Conservation (phyloP, 2,888 invertebrate species). For the Epinotia nisella region DNA sequence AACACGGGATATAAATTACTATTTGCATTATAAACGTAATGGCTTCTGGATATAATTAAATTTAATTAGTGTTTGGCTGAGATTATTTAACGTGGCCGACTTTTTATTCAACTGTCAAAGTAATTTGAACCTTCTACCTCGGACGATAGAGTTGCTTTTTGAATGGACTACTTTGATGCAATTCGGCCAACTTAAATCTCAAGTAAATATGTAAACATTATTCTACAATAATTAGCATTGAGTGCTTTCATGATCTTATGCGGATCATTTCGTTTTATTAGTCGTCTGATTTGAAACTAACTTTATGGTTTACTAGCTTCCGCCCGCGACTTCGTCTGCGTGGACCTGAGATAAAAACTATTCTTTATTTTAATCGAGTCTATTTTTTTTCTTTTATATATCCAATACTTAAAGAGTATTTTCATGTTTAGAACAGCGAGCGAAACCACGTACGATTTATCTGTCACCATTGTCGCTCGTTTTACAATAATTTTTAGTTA, state of each 20-base stretch:
- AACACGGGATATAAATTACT: slow-evolving; percentile 20
- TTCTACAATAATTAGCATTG: slow-evolving; percentile 1
- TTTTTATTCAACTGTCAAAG: not conserved
- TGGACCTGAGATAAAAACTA: no score
- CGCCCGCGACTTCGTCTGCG: no score
- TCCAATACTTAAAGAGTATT: no score
- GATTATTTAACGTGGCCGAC: not conserved
- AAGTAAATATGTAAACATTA: slow-evolving; percentile 12
- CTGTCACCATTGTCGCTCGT: no score
- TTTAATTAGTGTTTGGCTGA: not conserved
- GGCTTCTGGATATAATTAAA: not conserved
- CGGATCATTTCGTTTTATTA: slow-evolving; percentile 16
- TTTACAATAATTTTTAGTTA: no score
- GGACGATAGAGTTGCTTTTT: not conserved
- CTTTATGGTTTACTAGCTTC: no score
- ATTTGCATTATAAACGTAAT: slow-evolving; percentile 7
- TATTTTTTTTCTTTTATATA: no score
- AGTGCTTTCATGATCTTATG: not conserved
- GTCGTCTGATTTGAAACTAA: not conserved
- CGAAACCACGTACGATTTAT: no score
- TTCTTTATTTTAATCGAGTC: no score
- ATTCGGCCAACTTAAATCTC: not conserved
- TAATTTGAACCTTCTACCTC: no score
- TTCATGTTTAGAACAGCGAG: no score
- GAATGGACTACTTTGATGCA: not conserved